phyloP scores from a whole-genome alignment of 2,113 vertebrate species.

The Lontra canadensis region DNA sequence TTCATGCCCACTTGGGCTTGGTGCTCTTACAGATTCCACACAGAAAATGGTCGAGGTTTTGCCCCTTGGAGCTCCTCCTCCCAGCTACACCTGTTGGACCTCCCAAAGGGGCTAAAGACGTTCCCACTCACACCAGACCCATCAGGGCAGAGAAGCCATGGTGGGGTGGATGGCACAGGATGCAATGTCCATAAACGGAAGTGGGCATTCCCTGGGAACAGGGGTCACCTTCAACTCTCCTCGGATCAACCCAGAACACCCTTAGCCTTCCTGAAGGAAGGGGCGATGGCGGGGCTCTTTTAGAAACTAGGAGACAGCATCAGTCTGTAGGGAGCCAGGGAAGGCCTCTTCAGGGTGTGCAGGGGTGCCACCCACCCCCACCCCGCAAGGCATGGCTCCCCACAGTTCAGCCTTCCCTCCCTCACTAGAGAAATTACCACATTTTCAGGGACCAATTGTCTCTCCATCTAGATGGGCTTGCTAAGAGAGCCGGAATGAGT shows the following conservation, averaged over 20 bases:
- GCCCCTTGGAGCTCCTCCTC: neutral
- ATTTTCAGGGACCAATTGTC: slow-evolving; percentile 16
- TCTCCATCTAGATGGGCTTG: neutral
- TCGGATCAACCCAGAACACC: neutral
- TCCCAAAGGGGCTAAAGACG: neutral
- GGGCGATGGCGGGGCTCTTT: accelerated
- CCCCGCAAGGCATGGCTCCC: neutral
- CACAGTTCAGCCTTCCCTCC: neutral
- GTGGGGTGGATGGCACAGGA: neutral
- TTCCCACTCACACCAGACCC: neutral
- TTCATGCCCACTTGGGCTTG: slow-evolving; percentile 62
- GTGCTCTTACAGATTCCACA: slow-evolving; percentile 43
- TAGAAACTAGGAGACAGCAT: neutral
- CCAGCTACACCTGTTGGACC: neutral
- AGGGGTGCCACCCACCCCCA: neutral
- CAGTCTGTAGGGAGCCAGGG: neutral
- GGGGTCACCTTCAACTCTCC: neutral
- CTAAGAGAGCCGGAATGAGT: slow-evolving; percentile 53
- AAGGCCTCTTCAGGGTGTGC: neutral
- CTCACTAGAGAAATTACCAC: neutral
- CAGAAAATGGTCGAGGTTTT: neutral
- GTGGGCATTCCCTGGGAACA: neutral
- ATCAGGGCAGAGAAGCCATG: neutral
- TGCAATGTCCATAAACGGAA: neutral
- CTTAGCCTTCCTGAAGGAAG: neutral